Evolutionary conservation across 2,888 invertebrate species (phyloP).

Genomic region (Dasysyrphus tricinctus): DNA sequence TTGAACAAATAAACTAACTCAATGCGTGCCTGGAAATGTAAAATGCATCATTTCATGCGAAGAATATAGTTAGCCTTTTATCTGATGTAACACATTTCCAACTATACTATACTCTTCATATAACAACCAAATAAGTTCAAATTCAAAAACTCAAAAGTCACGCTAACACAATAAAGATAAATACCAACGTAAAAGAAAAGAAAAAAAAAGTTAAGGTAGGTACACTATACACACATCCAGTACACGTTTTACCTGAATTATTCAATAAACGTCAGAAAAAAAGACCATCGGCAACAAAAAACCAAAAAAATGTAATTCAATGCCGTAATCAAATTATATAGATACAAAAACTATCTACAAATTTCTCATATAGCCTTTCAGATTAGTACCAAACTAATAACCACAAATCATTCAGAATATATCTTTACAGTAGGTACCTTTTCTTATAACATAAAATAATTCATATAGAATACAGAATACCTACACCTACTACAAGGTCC

Average conservation of each 20-base stretch:
- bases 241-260: constrained; percentile 63
- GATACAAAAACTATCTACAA: constrained; percentile 15
- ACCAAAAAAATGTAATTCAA: constrained; percentile 21
- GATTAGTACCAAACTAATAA: constrained; percentile 24
- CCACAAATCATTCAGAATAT: constrained; percentile 49
- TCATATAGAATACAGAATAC: constrained; percentile 32
- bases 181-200: constrained; percentile 45
- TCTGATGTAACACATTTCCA: constrained; percentile 49
- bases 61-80: constrained; percentile 60
- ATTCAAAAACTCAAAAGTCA: constrained; percentile 61
- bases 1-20: not conserved
- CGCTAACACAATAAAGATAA: constrained; percentile 43
- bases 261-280: constrained; percentile 46
- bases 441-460: not conserved
- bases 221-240: constrained; percentile 34
- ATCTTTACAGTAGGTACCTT: too few relatives aligned
- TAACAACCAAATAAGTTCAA: constrained; percentile 67
- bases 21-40: constrained; percentile 6
- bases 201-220: constrained; percentile 41
- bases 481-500: constrained; percentile 17
- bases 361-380: constrained; percentile 45
- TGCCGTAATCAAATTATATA: constrained; percentile 46
- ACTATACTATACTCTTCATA: not conserved
- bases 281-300: constrained; percentile 8
- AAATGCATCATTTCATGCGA: constrained; percentile 2